A percentile compares a stretch with the other conserved stretches of the same genome.
Evolutionary conservation across 2,888 invertebrate genomes (phyloP).

Genomic region (Sericinus montela): DNA sequence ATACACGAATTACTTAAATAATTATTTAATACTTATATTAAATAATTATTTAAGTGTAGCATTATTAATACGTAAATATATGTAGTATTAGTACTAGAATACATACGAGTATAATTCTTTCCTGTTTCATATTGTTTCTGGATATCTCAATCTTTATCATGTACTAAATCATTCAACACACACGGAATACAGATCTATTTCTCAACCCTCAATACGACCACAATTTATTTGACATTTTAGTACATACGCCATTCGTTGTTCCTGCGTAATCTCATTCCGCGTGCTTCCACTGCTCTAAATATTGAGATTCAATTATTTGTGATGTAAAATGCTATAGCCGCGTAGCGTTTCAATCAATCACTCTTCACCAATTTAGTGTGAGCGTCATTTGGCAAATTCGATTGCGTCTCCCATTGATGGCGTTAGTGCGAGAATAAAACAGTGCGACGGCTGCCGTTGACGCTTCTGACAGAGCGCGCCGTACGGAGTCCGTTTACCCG

Average conservation of each 20-base stretch:
- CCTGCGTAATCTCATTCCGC: slow-evolving; percentile 15
- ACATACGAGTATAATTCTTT: too few relatives aligned
- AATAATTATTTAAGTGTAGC: too few relatives aligned
- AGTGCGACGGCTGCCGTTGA: slow-evolving; percentile 62
- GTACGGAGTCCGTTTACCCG: slow-evolving; percentile 39
- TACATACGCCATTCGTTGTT: neutral
- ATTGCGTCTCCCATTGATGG: slow-evolving; percentile 63
- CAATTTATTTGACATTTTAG: too few relatives aligned
- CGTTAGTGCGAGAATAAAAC: slow-evolving; percentile 64
- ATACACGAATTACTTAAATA: too few relatives aligned
- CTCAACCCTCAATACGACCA: too few relatives aligned
- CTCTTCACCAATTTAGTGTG: slow-evolving; percentile 67
- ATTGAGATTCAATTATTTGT: slow-evolving; percentile 60
- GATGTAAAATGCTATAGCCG: slow-evolving; percentile 54
- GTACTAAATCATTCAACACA: too few relatives aligned
- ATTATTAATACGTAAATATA: too few relatives aligned
- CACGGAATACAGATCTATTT: too few relatives aligned
- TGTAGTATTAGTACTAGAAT: too few relatives aligned
- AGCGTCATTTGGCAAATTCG: slow-evolving; percentile 71
- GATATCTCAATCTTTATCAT: too few relatives aligned
- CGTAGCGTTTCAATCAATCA: slow-evolving; percentile 66
- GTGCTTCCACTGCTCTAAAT: slow-evolving; percentile 39
- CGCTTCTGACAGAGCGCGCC: slow-evolving; percentile 56
- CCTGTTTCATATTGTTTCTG: too few relatives aligned
- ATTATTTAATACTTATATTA: too few relatives aligned